Evolutionary conservation across 2,888 invertebrate species (phyloP), one percentile per base, ranked within the genome.

Genomic region (Eupithecia subumbrata): DNA sequence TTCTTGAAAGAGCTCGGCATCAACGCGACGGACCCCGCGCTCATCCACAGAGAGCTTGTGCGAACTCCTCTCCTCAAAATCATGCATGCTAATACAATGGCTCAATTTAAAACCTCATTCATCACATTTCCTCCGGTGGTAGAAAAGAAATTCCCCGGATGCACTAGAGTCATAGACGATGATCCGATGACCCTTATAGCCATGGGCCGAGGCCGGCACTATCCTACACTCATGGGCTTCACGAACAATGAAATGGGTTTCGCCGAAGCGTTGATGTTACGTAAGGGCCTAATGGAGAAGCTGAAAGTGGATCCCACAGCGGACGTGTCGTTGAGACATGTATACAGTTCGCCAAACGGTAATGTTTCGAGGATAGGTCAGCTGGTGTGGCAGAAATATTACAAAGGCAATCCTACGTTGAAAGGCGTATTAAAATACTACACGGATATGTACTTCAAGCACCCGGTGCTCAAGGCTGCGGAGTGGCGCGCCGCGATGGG

Each of bases 1-100:
- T 86, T 86, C 48, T 74, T 92, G 86, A 80, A 85, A 83, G 77
- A 69, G n/a, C 73, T 96, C 92, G 96, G 85, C 34, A 82, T 86
- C 16, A 84, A 84, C 68, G 75, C 83, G n/a, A 84, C 82, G 5
- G 82, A 86, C 52, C 82, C 85, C 5, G 79, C 78, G 18, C 69
- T 80, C 45, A 82, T 87, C 11, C 83, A 86, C 67, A 48, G 80
- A 5, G 72, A 76, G 52, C 82, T 89, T 5, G 68, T 80, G 5
- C 73, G 80, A 7, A 82, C 80, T 48, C 80, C 86, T 0, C 79
- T 86, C 1, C 69, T 83, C 5, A 75, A 94, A 90, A 83, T 89
- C 67, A 76, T 87, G 69, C 76, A 80, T 30, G 87, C 85, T 7
- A 82, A 83, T 40, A 76, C 76, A 11, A 66, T 71, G 5, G 72